Evolutionary conservation across 2,888 invertebrate species (phyloP), one percentile per base, ranked within the genome.

Genomic region (Pterobdella sp.): DNA sequence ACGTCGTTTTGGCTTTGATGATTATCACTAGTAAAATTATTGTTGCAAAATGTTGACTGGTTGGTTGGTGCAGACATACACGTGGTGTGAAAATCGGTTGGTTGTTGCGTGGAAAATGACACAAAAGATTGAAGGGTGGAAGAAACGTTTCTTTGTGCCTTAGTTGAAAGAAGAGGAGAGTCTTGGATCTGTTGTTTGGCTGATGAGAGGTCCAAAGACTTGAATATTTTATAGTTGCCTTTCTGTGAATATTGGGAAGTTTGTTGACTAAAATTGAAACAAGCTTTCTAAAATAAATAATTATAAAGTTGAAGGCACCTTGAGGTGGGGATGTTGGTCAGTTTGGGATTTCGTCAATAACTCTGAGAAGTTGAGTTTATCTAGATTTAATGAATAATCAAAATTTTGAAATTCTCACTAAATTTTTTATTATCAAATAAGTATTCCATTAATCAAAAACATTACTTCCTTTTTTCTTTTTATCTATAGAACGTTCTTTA

Each of bases 141-240:
- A 26, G 4, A 3, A 56, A n/a, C n/a, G n/a, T n/a, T n/a, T n/a
- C n/a, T n/a, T n/a, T n/a, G n/a, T n/a, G n/a, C n/a, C n/a, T n/a
- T n/a, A n/a, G n/a, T n/a, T n/a, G 60, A n/a, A 3, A n/a, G 60
- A 56, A n/a, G n/a, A 4, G 60, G 60, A 56, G 60, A 56, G 60
- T 3, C n/a, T n/a, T n/a, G n/a, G n/a, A n/a, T n/a, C 4, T 3
- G 60, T 18, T 3, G 60, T 26, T 22, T 42, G 49, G 7, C n/a
- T 22, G 60, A 56, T 3, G 60, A 26, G 4, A 56, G 7, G 60
- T 56, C 60, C 14, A 56, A n/a, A 22, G 60, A 56, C 10, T 14
- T 56, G 60, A 56, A 56, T 22, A 14, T 4, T 26, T 56, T 56
- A n/a, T 56, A 22, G 3, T 56, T 56, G 60, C n/a, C 26, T 22